Base-by-base conservation (phyloP, 2,113 vertebrate species). In the Corydoras sp. region DNA sequence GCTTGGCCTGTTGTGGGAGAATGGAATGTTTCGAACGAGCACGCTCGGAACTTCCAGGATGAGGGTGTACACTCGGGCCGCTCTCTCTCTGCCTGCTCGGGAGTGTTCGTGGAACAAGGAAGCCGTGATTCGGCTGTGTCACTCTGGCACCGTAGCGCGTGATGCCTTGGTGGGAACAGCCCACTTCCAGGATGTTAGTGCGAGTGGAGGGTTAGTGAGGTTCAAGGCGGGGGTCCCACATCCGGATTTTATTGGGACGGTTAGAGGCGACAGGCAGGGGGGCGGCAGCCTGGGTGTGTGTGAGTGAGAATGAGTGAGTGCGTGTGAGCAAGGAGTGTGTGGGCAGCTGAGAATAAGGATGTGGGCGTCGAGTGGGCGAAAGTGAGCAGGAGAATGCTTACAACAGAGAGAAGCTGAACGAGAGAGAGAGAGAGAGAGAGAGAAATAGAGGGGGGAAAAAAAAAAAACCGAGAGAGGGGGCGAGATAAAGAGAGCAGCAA, bases 1-100 rank as follows among this genome's bases (percentile, higher is more conserved):
- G 85, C 76, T 83, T 43, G 35, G 85, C 85, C 77, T 83, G 80
- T 73, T 9, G 81, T 24, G 79, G 79, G 82, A 83, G 87, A 90
- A 90, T 83, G 91, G 90, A 93, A 92, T 91, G 87, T 90, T 91
- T 88, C 83, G 85, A 88, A 90, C 88, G 87, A 85, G 75, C 81
- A 81, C 76, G 79, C 85, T 88, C 83, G 83, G 84, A 75, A 88
- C 88, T 88, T 89, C 89, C 91, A 90, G 89, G 88, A 90, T 77
- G 81, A 88, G 88, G 87, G 89, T 82, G 77, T 85, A 81, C 84
- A 81, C 85, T 76, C 60, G 72, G 68, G 69, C 78, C 51, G 7
- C 60, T 71, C 18, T 70, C 63, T 43, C 60, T 65, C 56, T 4
- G 24, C 51, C 32, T 8, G 56, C 14, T 69, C 59, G 32, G 69